Evolutionary conservation across 2,113 vertebrate species (phyloP), one percentile per base, ranked within the genome.

Genomic region (Spheniscus mendiculus): DNA sequence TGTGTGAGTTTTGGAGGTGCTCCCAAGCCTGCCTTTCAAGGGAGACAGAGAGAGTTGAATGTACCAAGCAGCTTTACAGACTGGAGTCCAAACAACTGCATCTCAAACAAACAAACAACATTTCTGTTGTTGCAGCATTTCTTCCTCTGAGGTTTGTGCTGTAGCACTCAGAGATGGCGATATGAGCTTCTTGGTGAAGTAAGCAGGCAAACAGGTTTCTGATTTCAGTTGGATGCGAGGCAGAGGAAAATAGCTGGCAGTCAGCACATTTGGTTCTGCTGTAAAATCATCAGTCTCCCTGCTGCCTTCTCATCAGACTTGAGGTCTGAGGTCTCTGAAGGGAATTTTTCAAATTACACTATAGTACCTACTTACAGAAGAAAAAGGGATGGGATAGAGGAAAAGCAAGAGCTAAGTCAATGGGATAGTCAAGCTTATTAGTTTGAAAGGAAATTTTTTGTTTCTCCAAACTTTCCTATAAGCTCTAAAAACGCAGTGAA

Each of bases 151-250:
- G 69, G 72, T 67, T 80, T 80, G 59, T 70, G 55, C 87, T 61
- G 16, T 13, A 59, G 84, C 61, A 40, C 56, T 76, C 36, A 21
- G 61, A 87, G 74, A 40, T 52, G 58, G 65, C 2, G 38, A 89
- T 89, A 66, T 0, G 26, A 83, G 71, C 32, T 91, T 85, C 63
- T 45, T 66, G 58, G 70, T 66, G 45, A 88, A 95, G 95, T 38
- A 93, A 85, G 93, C 29, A 27, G 93, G 89, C 85, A 90, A 95
- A 96, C 91, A 94, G 94, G 93, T 95, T 97, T 96, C 84, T 96
- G 70, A 94, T 81, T 86, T 80, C 56, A 55, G 47, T 7, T 90
- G 87, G 82, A 80, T 87, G 45, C 0, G 2, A 77, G 50, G 87
- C 66, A 73, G 91, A 94, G 70, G 55, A 55, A 93, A 93, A 87